These are phyloP conservation scores for Eurytoma californica DNA, from an alignment of 2,888 invertebrate species.

Conservation along the genomic window DNA sequence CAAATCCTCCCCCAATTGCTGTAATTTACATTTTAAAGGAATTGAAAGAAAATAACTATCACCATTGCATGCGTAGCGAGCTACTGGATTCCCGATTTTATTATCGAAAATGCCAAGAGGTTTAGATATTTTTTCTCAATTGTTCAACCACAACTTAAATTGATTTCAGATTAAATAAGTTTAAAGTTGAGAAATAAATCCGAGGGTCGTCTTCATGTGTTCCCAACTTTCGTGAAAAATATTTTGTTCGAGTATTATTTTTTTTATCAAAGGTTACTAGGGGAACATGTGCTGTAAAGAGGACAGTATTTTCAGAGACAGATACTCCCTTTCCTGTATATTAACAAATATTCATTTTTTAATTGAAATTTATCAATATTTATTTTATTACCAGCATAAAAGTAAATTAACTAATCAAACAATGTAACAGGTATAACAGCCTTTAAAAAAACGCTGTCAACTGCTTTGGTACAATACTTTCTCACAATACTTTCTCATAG, in stretches of 20 bases:
- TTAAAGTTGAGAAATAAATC: constrained; percentile 53
- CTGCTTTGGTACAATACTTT: too few species aligned
- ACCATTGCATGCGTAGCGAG: neutral
- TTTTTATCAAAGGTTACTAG: constrained; percentile 35
- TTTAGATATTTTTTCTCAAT: too few species aligned
- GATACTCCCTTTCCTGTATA: neutral
- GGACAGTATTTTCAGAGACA: neutral
- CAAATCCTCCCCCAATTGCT: constrained; percentile 9
- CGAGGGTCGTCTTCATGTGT: constrained; percentile 38
- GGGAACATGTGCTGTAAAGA: constrained; percentile 31
- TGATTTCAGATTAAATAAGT: constrained; percentile 40
- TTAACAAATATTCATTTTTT: too few species aligned
- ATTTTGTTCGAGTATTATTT: constrained; percentile 36
- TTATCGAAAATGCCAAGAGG: neutral
- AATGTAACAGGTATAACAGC: too few species aligned
- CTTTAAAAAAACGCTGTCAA: too few species aligned
- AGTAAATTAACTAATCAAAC: too few species aligned
- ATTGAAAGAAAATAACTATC: neutral
- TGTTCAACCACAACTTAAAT: neutral
- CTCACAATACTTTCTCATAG: too few species aligned
- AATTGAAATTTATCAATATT: too few species aligned
- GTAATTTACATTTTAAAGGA: constrained; percentile 18
- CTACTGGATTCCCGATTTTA: constrained; percentile 30
- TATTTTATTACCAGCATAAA: too few species aligned
- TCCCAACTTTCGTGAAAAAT: constrained; percentile 58